Percentiles rank a stretch among this genome's conserved stretches.
Evolutionary conservation across 2,113 vertebrate species (phyloP).

Genomic region (human (Homo sapiens)): GRCh38 chr2:14400001-14400500

Average conservation of each 20-base stretch:
- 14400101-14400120: rapidly evolving
- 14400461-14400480: neutral
- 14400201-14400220: neutral
- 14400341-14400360: neutral
- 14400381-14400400: neutral
- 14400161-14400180: neutral
- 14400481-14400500: neutral
- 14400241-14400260: neutral
- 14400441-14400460: neutral
- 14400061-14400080: too few relatives aligned
- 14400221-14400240: neutral
- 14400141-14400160: rapidly evolving
- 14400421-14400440: neutral
- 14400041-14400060: neutral
- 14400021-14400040: neutral
- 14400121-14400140: rapidly evolving
- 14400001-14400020: neutral
- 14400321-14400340: neutral
- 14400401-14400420: neutral
- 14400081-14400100: rapidly evolving
- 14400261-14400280: neutral
- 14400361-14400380: neutral
- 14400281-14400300: neutral
- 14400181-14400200: neutral
- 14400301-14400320: neutral